Evolutionary conservation across 2,113 vertebrate genomes (phyloP).

Genomic region (Ciconia stormi): DNA sequence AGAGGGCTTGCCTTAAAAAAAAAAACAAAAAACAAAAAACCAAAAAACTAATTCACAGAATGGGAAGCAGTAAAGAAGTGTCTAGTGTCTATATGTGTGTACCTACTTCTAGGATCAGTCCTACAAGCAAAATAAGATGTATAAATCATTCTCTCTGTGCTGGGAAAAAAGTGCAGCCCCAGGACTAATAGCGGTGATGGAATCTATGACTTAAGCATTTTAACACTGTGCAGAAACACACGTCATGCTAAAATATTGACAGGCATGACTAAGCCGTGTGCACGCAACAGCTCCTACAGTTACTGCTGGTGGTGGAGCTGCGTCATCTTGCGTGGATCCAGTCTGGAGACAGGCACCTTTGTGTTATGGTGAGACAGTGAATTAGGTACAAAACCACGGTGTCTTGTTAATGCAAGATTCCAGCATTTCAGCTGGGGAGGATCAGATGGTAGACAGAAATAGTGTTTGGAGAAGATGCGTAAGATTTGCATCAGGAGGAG

Average conservation of each 20-base stretch:
- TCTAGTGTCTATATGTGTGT: background rate
- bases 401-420: background rate
- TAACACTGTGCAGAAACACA: background rate
- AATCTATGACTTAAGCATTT: background rate
- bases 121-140: background rate
- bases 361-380: background rate
- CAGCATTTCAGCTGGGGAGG: background rate
- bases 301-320: background rate
- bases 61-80: background rate
- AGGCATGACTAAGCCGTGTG: background rate
- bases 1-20: background rate
- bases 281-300: background rate
- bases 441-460: background rate
- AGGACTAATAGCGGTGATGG: background rate
- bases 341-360: background rate
- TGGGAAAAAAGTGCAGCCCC: background rate
- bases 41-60: background rate
- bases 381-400: background rate
- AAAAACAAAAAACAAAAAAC: background rate
- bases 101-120: background rate
- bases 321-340: rapidly evolving
- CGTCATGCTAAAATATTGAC: background rate
- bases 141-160: background rate
- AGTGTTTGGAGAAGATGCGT: background rate
- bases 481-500: background rate